Conservation (phyloP, 2,113 vertebrate genomes). For the Stegastes partitus region DNA sequence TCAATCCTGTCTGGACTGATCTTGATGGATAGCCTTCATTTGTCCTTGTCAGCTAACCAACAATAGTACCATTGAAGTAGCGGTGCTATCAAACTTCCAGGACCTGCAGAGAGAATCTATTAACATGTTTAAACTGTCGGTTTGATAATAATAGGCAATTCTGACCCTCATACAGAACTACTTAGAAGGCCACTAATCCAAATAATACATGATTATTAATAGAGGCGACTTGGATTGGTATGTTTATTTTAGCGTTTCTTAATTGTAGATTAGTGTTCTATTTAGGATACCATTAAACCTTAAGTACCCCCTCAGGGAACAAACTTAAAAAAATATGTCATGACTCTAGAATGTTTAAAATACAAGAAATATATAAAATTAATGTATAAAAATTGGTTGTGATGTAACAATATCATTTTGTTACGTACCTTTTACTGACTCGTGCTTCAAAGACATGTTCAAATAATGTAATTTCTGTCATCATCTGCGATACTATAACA, state of each 20-base stretch:
- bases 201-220: slow-evolving; percentile 44
- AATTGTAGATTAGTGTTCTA: slow-evolving; percentile 34
- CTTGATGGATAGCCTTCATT: slow-evolving; percentile 94
- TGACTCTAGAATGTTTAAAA: background rate
- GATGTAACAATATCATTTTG: background rate
- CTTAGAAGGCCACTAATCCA: slow-evolving; percentile 32
- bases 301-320: background rate
- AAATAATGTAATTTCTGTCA: slow-evolving; percentile 8
- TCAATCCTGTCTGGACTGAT: slow-evolving; percentile 84
- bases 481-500: background rate
- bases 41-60: slow-evolving; percentile 92
- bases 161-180: slow-evolving; percentile 61
- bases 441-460: background rate
- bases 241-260: slow-evolving; percentile 22
- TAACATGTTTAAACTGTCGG: slow-evolving; percentile 85
- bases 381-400: no score
- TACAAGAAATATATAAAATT: no score
- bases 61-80: slow-evolving; percentile 90
- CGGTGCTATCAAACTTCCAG: slow-evolving; percentile 91
- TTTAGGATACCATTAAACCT: slow-evolving; percentile 44
- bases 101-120: slow-evolving; percentile 89
- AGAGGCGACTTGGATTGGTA: background rate
- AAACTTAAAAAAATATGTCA: background rate
- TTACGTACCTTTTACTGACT: background rate
- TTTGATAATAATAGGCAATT: slow-evolving; percentile 85